Evolutionary conservation across 2,797 vertebrate genomes (phyloP).

Genomic region (Enteromius viviparus): DNA sequence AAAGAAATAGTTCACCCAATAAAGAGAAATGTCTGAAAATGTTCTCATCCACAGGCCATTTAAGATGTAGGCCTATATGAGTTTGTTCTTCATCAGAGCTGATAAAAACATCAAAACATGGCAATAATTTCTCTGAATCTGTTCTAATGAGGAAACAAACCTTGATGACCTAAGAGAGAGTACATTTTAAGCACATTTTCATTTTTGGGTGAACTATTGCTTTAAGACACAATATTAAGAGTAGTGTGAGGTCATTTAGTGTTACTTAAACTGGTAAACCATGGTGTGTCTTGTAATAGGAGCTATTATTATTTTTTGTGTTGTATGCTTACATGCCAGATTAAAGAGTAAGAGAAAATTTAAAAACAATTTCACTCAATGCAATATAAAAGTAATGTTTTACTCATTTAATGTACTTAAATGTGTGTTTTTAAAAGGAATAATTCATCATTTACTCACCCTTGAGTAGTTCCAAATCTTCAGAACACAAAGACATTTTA

Average conservation of each 20-base stretch:
- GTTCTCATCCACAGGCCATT: background rate
- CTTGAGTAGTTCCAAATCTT: too few relatives aligned
- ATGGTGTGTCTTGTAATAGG: constrained; percentile 2
- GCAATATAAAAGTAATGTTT: background rate
- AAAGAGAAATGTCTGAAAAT: background rate
- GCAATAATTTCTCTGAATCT: background rate
- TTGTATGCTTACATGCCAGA: background rate
- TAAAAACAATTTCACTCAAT: background rate
- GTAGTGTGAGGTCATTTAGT: background rate
- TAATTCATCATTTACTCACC: too few relatives aligned
- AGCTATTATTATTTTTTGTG: background rate
- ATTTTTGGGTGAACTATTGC: background rate
- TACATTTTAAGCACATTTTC: background rate
- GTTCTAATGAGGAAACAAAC: background rate
- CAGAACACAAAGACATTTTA: too few relatives aligned
- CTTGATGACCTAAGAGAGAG: background rate
- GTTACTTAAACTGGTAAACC: constrained; percentile 37
- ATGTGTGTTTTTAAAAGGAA: background rate
- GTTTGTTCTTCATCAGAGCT: background rate
- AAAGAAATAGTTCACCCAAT: background rate
- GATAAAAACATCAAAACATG: background rate
- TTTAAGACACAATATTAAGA: constrained; percentile 6
- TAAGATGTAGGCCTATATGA: background rate
- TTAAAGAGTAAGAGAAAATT: background rate
- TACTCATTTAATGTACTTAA: background rate